Evolutionary conservation across 2,797 vertebrate species (phyloP), one percentile per base, ranked within the genome.

Genomic region (Propithecus perrieri): DNA sequence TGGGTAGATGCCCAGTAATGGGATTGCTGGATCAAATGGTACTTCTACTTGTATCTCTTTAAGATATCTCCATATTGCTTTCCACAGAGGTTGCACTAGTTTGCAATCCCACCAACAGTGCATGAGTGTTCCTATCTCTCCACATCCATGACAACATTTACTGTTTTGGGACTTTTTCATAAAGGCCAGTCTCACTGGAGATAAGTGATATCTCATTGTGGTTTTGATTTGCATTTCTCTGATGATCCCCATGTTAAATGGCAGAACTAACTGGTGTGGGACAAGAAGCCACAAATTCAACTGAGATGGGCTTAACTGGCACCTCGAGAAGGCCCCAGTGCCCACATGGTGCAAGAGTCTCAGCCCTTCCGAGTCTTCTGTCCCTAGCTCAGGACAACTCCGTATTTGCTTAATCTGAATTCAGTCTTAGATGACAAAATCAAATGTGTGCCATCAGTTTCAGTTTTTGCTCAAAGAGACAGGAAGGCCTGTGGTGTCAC

Each of bases 261-360:
- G 74, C 80, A 92, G 53, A 92, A 81, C 69, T 88, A 89, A 95
- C 63, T 94, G 90, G 15, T 84, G n/a, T 65, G 48, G 76, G 63
- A 38, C 74, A 74, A 78, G 57, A 85, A 75, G 26, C 30, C 89
- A 38, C 10, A 72, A 72, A 63, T 59, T 95, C 75, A 59, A 24
- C 7, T 85, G 30, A n/a, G 24, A 41, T 20, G 30, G 76, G 59
- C 55, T 96, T 84, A 85, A 67, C 30, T 89, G 1, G 4, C 4
- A 53, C 26, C 55, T 92, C 53, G 69, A 35, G 38, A 96, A 85
- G 30, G 46, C 46, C 18, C 53, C 43, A 63, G 24, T 4, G 41
- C 33, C 50, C 30, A 22, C 5, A 1, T 26, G 20, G 5, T 43
- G 4, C 8, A 57, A 61, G 67, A 85, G 48, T 41, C 48, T 89